A percentile compares a stretch with the other conserved stretches of the same genome.
Evolutionary conservation across 2,888 invertebrate genomes (phyloP).

Genomic region (Ethmia dodecea): DNA sequence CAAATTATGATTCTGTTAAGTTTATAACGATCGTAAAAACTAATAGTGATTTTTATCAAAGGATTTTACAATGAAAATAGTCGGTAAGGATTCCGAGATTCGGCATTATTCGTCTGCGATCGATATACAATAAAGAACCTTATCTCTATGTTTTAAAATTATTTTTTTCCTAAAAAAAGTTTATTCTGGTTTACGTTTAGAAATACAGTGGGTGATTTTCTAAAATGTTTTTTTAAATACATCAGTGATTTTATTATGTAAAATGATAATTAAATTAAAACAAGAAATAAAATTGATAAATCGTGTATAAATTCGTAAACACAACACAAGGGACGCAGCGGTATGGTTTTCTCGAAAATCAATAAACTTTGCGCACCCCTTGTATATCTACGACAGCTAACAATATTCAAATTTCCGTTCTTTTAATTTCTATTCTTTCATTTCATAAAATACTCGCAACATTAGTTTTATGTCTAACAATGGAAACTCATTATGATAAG

Average conservation of each 20-base stretch:
- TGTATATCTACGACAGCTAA: conserved; percentile 9
- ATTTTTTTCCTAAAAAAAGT: no score
- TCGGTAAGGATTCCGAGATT: conserved; percentile 28
- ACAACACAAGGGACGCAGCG: conserved; percentile 32
- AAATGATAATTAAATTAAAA: no score
- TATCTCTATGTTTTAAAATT: no score
- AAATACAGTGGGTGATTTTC: no score
- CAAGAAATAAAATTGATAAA: no score
- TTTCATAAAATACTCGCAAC: conserved; percentile 13
- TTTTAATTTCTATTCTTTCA: conserved; percentile 19
- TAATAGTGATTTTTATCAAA: conserved; percentile 23
- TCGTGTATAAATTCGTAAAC: no score
- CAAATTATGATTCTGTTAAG: conserved; percentile 47
- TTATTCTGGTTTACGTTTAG: no score
- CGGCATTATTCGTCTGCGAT: no score
- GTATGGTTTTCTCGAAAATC: conserved; percentile 54
- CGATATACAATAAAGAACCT: no score
- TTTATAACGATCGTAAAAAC: conserved; percentile 50
- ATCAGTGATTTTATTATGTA: no score
- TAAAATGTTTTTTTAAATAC: no score
- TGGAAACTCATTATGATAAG: not conserved
- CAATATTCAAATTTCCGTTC: conserved; percentile 8
- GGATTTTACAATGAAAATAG: conserved; percentile 22
- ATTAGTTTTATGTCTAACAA: not conserved
- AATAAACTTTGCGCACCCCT: conserved; percentile 61